Evolutionary conservation across 1,140 invertebrate genomes (phyloP), one percentile per base, ranked within the genome.

Genomic region (Ptiloglossa arizonensis): DNA sequence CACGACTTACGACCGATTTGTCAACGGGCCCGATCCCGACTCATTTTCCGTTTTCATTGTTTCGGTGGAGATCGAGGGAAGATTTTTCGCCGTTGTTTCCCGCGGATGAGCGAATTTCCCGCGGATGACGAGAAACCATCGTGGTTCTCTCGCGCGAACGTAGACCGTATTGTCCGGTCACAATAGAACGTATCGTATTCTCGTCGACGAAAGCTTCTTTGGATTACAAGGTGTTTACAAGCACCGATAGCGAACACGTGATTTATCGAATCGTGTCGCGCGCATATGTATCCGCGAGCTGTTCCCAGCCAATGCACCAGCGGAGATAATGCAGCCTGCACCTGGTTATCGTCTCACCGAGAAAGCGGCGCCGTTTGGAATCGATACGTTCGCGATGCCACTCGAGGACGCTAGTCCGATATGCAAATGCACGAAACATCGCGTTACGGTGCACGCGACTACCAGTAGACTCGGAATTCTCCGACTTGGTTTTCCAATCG

Each of bases 221-320:
- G 24, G 44, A 50, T 52, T 77, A 77, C 74, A 48, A 38, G 29
- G n/a, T 77, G 74, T 77, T 77, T 62, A 77, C 57, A 62, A 62
- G 27, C 22, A 19, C 38, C 59, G 72, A 75, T 60, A 70, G 44
- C 54, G 46, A 1, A 24, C 67, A 24, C 74, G 35, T 54, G 67
- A 62, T 77, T 77, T 77, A 70, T 77, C 56, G 67, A 77, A 77
- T 62, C 56, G 56, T 13, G 22, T 38, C 8, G 41, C 52, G 13
- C 38, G 22, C 41, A n/a, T 44, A 46, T 57, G 29, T 15, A 48
- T 46, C 3, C 32, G 63, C 63, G 27, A 32, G 63, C 27, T 8
- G 41, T 22, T 1, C 1, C 27, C 44, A 48, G 11, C 32, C 27
- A 59, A 29, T 50, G 41, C 15, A 27, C 41, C 63, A 8, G 15